phyloP scores from a whole-genome alignment of 2,888 invertebrate species.

The Sympetrum striolatum region DNA sequence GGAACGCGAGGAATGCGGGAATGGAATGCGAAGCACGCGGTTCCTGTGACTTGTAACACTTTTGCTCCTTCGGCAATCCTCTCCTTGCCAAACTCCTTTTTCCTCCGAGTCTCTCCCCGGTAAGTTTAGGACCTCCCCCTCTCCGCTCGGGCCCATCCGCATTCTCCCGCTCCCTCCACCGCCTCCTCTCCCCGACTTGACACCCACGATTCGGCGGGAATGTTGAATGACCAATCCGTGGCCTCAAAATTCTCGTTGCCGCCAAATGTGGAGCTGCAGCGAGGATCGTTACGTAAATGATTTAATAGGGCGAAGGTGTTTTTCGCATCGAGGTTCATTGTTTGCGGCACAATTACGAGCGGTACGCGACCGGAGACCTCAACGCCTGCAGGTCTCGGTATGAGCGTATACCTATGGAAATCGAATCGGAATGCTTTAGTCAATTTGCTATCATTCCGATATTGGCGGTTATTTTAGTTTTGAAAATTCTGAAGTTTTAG shows the following conservation, averaged over 20 bases:
- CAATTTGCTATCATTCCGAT: no score
- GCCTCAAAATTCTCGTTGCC: background rate
- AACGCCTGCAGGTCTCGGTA: no score
- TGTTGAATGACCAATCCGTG: background rate
- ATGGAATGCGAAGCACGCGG: conserved; percentile 35
- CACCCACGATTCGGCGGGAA: background rate
- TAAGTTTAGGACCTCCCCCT: background rate
- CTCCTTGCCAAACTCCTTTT: background rate
- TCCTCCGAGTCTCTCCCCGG: background rate
- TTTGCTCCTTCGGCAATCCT: background rate
- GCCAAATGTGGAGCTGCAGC: background rate
- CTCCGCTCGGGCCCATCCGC: background rate
- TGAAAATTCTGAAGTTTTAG: no score
- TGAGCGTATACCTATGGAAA: no score
- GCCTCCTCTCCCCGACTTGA: background rate
- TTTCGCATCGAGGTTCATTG: background rate
- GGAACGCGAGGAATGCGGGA: conserved; percentile 39
- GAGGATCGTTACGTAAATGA: background rate
- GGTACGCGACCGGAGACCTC: background rate
- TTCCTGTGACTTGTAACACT: conserved; percentile 25
- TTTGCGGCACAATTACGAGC: background rate
- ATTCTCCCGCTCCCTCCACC: background rate
- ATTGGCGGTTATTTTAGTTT: no score
- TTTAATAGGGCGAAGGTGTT: background rate
- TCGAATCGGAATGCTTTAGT: no score